These are phyloP conservation scores for Petrophora chlorosata DNA, from an alignment of 2,888 invertebrate species.

Conservation along the genomic window DNA sequence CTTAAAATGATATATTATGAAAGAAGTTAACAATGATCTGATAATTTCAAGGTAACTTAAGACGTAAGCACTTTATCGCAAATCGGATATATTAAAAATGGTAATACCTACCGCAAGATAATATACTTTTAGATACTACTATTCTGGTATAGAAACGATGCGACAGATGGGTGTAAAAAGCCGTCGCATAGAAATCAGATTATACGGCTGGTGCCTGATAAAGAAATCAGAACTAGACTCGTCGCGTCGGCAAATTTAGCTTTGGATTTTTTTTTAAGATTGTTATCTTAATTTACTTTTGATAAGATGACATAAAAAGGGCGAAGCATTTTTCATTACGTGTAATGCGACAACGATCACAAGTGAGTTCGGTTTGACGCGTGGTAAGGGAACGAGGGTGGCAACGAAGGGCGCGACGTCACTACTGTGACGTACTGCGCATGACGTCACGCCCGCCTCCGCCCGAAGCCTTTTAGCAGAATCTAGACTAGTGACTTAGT, in stretches of 20 bases:
- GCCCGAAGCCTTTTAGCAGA: constrained; percentile 18
- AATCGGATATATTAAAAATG: background rate
- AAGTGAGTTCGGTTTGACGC: too few relatives aligned
- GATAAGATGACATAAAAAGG: too few relatives aligned
- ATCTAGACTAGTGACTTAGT: constrained; percentile 17
- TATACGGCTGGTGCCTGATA: constrained; percentile 4
- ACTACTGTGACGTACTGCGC: constrained; percentile 55
- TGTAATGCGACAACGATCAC: too few relatives aligned
- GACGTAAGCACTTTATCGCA: too few relatives aligned
- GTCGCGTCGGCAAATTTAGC: background rate
- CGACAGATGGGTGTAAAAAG: constrained; percentile 2
- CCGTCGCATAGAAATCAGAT: constrained; percentile 3
- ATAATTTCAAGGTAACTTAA: too few relatives aligned
- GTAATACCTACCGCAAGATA: too few relatives aligned
- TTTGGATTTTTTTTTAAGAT: constrained; percentile 1
- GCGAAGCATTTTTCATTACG: too few relatives aligned
- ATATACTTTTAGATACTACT: too few relatives aligned
- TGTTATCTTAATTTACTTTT: background rate
- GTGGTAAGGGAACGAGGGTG: constrained; percentile 24
- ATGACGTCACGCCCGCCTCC: constrained; percentile 52
- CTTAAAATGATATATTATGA: too few relatives aligned
- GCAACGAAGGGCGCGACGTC: constrained; percentile 45
- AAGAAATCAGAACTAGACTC: constrained; percentile 12
- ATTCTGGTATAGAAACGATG: too few relatives aligned
- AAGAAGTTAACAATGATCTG: too few relatives aligned